Evolutionary conservation across 2,113 vertebrate genomes (phyloP).

Genomic region (Caracal caracal): DNA sequence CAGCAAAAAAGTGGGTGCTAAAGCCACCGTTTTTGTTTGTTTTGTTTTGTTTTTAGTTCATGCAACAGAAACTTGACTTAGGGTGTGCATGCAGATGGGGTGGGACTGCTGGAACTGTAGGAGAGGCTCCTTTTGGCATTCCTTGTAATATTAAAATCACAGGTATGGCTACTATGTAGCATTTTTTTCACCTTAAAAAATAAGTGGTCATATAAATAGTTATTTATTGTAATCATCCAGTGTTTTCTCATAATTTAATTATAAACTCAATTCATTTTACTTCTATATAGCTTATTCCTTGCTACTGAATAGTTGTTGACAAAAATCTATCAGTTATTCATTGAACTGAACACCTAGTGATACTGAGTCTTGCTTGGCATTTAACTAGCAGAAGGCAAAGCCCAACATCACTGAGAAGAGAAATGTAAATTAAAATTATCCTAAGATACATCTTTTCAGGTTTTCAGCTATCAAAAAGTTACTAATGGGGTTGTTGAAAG

Average conservation of each 20-base stretch:
- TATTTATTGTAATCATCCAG: conserved; percentile 42
- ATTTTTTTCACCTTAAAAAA: conserved; percentile 67
- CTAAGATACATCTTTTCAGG: not conserved
- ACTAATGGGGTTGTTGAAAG: not conserved
- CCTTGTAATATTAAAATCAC: conserved; percentile 96
- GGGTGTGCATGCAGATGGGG: conserved; percentile 92
- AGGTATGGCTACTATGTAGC: conserved; percentile 86
- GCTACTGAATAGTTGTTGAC: not conserved
- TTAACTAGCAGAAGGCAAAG: not conserved
- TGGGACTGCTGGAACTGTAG: conserved; percentile 89
- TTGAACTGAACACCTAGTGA: not conserved
- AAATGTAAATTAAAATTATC: not conserved
- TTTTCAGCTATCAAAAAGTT: conserved; percentile 15
- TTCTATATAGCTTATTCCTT: conserved; percentile 18
- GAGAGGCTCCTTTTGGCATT: conserved; percentile 94
- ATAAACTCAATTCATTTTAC: conserved; percentile 46
- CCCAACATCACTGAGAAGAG: not conserved
- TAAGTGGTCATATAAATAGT: conserved; percentile 56
- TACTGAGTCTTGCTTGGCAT: not conserved
- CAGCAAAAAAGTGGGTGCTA: conserved; percentile 71
- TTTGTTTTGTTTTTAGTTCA: conserved; percentile 88
- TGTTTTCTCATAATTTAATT: conserved; percentile 56
- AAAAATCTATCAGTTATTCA: conserved; percentile 10
- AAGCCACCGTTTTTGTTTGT: conserved; percentile 74
- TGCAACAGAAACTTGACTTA: conserved; percentile 88